Conservation (phyloP, 2,113 vertebrate genomes). For the Pelodiscus sinensis region DNA sequence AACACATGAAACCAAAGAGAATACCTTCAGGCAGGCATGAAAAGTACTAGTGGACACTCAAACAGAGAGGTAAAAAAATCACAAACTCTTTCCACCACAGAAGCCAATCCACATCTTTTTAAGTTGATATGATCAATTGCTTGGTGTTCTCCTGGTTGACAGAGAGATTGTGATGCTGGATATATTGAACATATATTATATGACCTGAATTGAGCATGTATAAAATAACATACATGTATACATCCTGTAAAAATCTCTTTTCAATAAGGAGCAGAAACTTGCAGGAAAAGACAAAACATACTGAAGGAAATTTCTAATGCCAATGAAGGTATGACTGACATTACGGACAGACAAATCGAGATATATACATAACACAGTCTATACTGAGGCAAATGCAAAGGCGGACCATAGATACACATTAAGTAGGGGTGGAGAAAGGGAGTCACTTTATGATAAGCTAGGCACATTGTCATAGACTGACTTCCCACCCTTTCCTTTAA, state of each 20-base stretch:
- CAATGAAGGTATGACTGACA: not conserved
- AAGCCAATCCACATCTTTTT: not conserved
- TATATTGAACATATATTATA: not conserved
- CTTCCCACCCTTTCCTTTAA: conserved; percentile 39
- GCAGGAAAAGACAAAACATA: not conserved
- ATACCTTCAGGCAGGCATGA: not conserved
- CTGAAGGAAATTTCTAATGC: conserved; percentile 16
- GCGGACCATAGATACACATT: not conserved
- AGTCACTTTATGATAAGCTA: conserved; percentile 33
- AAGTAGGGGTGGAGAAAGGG: not conserved
- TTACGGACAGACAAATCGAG: not conserved
- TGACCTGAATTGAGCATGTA: not conserved
- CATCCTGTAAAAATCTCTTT: not conserved
- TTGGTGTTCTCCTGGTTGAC: conserved; percentile 22
- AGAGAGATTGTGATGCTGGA: not conserved
- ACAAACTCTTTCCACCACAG: not conserved
- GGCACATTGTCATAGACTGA: not conserved
- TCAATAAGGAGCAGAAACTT: not conserved
- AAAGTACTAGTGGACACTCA: not conserved
- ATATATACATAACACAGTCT: not conserved
- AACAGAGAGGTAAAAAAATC: conserved; percentile 1
- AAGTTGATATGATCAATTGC: not conserved
- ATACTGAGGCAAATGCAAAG: conserved; percentile 5
- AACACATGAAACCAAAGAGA: conserved; percentile 1
- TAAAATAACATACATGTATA: not conserved